Evolutionary conservation across 1,140 invertebrate genomes (phyloP), one percentile per base, ranked within the genome.

Genomic region (Oscheius sp.): DNA sequence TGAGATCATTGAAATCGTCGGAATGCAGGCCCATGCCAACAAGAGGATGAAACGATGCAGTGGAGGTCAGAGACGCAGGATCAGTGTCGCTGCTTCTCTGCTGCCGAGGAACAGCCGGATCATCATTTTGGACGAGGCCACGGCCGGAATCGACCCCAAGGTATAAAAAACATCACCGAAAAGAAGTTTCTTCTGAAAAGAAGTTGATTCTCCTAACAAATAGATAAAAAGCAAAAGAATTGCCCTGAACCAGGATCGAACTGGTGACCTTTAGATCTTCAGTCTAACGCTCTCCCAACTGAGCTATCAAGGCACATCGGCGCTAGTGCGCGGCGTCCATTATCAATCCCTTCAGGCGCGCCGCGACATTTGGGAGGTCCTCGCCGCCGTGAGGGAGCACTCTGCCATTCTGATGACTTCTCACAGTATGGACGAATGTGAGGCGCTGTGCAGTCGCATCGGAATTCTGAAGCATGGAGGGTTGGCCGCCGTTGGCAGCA

Each of bases 101-200:
- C 83, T 87, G 45, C 86, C 86, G 20, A 85, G 84, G 3, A 58
- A 34, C 38, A 86, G 85, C 2, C 84, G 84, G 68, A 80, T 86
- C 23, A 82, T 88, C n/a, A 84, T 88, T 62, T 77, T 88, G 45
- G 88, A 88, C 82, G 88, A 88, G 77, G 88, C 88, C 10, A 88
- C 88, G 7, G 88, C 87, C 35, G 88, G 88, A 36, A 87, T 89
- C 82, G 88, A 89, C 79, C 87, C 87, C 1, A 71, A 45, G 28
- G 68, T 70, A 29, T 10, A 26, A 26, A n/a, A 18, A 18, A 10
- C 15, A 13, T n/a, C 32, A 2, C 3, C 3, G 55, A 31, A 4
- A 28, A 28, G 2, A 7, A 29, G 38, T 42, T 42, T 42, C 38
- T 42, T 42, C n/a, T 42, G 7, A n/a, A 7, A n/a, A n/a, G 38